phyloP scores from a whole-genome alignment of 2,113 vertebrate species.

The Callionymus lyra region DNA sequence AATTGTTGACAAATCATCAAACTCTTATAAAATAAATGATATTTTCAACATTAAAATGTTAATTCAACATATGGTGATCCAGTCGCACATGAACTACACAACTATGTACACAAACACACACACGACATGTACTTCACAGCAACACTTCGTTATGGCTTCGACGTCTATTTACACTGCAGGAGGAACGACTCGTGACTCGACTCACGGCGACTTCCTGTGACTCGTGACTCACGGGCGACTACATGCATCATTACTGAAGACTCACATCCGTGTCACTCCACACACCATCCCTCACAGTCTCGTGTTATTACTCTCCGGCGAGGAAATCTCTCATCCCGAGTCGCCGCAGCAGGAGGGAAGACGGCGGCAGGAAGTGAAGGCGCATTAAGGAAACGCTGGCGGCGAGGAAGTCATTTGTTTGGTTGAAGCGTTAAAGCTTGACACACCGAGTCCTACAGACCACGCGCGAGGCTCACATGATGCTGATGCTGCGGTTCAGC shows the following conservation, averaged over 20 bases:
- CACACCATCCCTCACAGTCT: constrained; percentile 38
- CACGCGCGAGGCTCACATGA: constrained; percentile 58
- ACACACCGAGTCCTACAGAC: constrained; percentile 14
- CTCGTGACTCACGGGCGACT: constrained; percentile 5
- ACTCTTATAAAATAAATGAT: no score
- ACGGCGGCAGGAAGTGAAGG: constrained; percentile 47
- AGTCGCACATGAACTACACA: constrained; percentile 20
- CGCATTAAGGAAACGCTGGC: constrained; percentile 50
- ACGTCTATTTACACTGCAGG: no score
- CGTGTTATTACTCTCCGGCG: constrained; percentile 21
- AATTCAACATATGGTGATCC: no score
- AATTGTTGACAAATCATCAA: no score
- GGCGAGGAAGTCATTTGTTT: constrained; percentile 47
- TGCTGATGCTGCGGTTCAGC: constrained; percentile 73
- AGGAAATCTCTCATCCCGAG: constrained; percentile 34
- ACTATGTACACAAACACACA: constrained; percentile 14
- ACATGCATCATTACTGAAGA: constrained; percentile 51
- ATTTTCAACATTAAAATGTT: no score
- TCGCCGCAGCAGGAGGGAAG: constrained; percentile 29
- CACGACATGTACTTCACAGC: constrained; percentile 46
- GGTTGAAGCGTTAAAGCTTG: constrained; percentile 28
- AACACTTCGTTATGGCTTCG: constrained; percentile 9
- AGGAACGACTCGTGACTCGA: no score
- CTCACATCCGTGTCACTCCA: constrained; percentile 35
- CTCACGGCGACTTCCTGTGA: no score